Conservation (phyloP, 1,140 invertebrate species). For the Littorina saxatilis region DNA sequence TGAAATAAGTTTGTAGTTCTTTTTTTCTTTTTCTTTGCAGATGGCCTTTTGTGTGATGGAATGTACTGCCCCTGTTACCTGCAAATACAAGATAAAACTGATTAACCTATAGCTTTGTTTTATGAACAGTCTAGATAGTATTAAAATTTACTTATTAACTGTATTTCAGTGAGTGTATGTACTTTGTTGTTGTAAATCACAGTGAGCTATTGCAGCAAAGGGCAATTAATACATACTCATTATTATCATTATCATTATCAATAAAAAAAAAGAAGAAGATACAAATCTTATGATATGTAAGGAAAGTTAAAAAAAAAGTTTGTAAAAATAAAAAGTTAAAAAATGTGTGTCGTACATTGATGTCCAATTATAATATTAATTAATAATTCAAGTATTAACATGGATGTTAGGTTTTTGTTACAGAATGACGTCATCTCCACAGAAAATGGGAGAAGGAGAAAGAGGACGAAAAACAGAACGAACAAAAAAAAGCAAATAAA, state of each 20-base stretch:
- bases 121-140: too few relatives aligned
- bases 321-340: too few relatives aligned
- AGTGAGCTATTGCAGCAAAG: neutral
- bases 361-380: too few relatives aligned
- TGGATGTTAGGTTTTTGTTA: too few relatives aligned
- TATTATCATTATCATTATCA: neutral
- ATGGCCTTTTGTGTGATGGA: constrained; percentile 31
- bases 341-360: too few relatives aligned
- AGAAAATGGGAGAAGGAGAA: too few relatives aligned
- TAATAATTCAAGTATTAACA: too few relatives aligned
- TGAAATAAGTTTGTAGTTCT: neutral
- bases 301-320: too few relatives aligned
- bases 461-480: too few relatives aligned
- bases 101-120: neutral
- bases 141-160: neutral
- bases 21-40: constrained; percentile 22
- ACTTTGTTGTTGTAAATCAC: neutral
- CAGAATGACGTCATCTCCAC: too few relatives aligned
- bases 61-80: constrained; percentile 30
- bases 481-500: too few relatives aligned
- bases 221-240: neutral
- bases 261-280: neutral
- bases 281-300: too few relatives aligned
- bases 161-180: neutral
- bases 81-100: neutral